Percentiles rank a stretch among this genome's conserved stretches.
These are phyloP conservation scores for Chelonus insularis DNA, from an alignment of 1,140 invertebrate species.

Conservation along the genomic window DNA sequence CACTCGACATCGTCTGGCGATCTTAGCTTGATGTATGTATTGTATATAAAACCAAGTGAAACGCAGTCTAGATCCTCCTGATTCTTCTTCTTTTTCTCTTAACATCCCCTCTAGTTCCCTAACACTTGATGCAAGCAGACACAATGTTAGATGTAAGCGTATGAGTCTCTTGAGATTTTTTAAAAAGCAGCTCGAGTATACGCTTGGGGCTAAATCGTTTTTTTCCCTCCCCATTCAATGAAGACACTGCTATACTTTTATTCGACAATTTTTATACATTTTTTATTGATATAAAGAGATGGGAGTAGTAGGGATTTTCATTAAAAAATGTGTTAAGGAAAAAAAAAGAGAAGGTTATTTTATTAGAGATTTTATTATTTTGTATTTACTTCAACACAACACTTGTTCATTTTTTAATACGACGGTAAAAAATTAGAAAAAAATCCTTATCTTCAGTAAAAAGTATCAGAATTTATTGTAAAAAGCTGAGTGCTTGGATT, in stretches of 20 bases:
- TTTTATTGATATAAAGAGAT: not conserved
- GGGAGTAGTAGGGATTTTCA: not conserved
- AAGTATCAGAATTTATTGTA: too few species aligned
- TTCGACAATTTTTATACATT: not conserved
- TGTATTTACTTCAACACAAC: too few species aligned
- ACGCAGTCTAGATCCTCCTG: not conserved
- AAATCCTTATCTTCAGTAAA: too few species aligned
- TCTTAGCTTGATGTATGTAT: not conserved
- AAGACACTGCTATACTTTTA: not conserved
- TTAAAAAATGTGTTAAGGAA: not conserved
- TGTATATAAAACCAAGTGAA: not conserved
- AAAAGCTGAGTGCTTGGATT: not conserved
- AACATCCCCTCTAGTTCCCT: not conserved
- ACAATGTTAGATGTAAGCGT: constrained; percentile 9
- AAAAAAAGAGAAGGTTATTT: too few species aligned
- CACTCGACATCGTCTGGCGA: constrained; percentile 18
- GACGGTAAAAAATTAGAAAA: too few species aligned
- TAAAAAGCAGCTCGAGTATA: constrained; percentile 2
- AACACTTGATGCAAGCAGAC: not conserved
- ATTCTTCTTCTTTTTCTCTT: not conserved
- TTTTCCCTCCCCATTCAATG: not conserved
- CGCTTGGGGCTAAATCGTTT: constrained; percentile 12
- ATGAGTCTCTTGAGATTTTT: constrained; percentile 21
- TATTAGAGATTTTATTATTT: too few species aligned
- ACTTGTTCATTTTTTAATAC: too few species aligned